Percentiles rank a stretch among this genome's conserved stretches.
phyloP scores from a whole-genome alignment of 2,113 vertebrate genomes.

The Plestiodon gilberti region DNA sequence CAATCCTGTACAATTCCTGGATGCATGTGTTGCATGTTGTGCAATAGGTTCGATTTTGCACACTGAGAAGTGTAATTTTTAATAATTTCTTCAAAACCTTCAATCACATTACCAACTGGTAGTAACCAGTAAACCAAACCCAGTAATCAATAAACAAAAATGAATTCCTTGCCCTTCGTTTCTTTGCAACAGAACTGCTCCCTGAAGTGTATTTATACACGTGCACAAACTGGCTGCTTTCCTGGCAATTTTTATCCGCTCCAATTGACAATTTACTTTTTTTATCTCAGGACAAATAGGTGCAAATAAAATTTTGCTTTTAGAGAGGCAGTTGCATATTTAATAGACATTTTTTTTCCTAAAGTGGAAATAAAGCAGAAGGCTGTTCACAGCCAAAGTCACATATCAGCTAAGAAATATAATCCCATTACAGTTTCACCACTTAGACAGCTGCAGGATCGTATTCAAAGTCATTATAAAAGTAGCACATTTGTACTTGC shows the following conservation, averaged over 20 bases:
- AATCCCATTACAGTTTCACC: constrained; percentile 9
- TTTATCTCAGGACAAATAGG: neutral
- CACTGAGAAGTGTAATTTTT: neutral
- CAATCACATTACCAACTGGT: neutral
- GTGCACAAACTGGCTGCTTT: neutral
- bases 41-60: neutral
- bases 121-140: constrained; percentile 17
- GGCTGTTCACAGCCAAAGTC: constrained; percentile 3
- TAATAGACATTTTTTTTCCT: constrained; percentile 30
- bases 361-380: constrained; percentile 18
- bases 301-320: constrained; percentile 20
- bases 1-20: neutral
- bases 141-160: constrained; percentile 11
- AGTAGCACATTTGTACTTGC: constrained; percentile 24
- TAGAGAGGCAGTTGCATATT: neutral
- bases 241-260: neutral
- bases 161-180: neutral
- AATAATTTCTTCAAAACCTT: constrained; percentile 25
- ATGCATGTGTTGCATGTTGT: neutral
- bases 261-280: neutral
- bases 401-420: constrained; percentile 11
- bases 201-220: neutral
- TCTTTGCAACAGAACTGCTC: constrained; percentile 17
- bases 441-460: constrained; percentile 26
- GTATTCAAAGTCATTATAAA: constrained; percentile 41